Percentiles rank a stretch among this genome's conserved stretches.
phyloP scores from a whole-genome alignment of 2,888 invertebrate species.

The Monochamus alternatus region DNA sequence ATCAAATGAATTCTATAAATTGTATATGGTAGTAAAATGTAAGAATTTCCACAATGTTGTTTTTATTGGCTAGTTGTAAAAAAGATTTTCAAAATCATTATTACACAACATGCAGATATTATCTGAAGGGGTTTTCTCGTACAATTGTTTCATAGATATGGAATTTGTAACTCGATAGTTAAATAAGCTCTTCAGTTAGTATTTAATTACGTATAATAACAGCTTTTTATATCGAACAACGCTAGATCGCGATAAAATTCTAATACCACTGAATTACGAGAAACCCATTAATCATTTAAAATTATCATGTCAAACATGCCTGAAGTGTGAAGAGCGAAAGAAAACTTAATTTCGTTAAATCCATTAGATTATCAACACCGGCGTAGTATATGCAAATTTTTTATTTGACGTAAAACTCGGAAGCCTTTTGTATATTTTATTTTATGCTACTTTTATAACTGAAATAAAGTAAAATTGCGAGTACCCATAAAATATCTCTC shows the following conservation, averaged over 20 bases:
- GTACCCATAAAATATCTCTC: too few species aligned
- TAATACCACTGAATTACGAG: constrained; percentile 20
- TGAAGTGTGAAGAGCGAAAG: constrained; percentile 21
- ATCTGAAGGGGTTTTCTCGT: too few species aligned
- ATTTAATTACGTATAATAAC: neutral
- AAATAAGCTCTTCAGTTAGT: neutral
- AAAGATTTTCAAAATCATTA: too few species aligned
- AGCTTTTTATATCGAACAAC: neutral
- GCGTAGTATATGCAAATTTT: constrained; percentile 15
- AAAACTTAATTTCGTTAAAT: constrained; percentile 35
- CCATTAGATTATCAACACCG: constrained; percentile 27
- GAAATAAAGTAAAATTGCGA: too few species aligned
- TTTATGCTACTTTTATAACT: too few species aligned
- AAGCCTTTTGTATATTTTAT: neutral
- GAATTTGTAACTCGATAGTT: too few species aligned
- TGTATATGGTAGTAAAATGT: too few species aligned
- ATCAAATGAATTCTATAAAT: too few species aligned
- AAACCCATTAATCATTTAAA: constrained; percentile 28
- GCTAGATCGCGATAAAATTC: neutral
- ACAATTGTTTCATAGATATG: too few species aligned
- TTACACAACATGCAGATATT: too few species aligned
- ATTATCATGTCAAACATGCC: constrained; percentile 26
- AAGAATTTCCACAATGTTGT: too few species aligned
- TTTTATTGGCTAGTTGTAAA: too few species aligned
- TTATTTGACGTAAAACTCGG: constrained; percentile 7